Conservation (phyloP, 1,140 invertebrate species). For the Nasonia longicornis region DNA sequence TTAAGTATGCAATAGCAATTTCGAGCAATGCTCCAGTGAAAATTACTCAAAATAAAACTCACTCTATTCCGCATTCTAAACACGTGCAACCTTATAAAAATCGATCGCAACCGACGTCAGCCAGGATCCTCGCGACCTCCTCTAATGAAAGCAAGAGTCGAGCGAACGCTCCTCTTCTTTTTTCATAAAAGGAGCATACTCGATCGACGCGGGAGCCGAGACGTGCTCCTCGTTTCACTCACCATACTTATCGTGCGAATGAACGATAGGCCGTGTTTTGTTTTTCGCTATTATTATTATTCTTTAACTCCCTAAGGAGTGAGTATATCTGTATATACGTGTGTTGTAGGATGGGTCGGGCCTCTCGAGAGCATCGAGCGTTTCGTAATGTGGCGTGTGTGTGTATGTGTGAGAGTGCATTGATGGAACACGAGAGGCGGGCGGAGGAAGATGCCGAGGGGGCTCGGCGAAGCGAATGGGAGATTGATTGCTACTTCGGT, state of each 20-base stretch:
- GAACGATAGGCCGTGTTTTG: not conserved
- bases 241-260: not conserved
- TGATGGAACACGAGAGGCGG: too few species aligned
- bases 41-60: too few species aligned
- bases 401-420: too few species aligned
- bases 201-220: not conserved
- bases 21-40: too few species aligned
- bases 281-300: not conserved
- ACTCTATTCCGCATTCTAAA: too few species aligned
- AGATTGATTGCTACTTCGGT: not conserved
- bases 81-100: not conserved
- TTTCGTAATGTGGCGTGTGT: not conserved
- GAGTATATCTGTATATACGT: too few species aligned
- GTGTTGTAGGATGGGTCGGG: not conserved
- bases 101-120: not conserved
- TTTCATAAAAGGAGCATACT: not conserved
- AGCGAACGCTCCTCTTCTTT: not conserved
- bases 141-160: not conserved
- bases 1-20: too few species aligned
- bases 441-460: too few species aligned
- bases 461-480: not conserved
- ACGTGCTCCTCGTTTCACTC: too few species aligned
- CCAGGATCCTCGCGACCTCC: not conserved
- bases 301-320: not conserved
- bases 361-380: not conserved